Percentiles rank a stretch among this genome's conserved stretches.
phyloP scores from a whole-genome alignment of 2,113 vertebrate genomes.

The Tamias sibiricus region DNA sequence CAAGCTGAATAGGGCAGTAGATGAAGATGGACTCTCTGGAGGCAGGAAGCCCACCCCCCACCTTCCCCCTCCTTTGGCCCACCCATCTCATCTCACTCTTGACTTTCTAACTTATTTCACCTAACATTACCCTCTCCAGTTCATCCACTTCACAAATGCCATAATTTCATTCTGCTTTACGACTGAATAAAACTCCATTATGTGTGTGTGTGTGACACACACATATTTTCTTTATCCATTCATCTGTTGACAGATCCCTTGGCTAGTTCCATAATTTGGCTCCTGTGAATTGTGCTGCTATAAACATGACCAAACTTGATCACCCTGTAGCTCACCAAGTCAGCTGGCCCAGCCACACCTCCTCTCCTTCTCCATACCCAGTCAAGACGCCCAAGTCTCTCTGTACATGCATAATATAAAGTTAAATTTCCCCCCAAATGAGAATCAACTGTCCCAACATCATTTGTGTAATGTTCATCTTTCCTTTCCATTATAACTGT shows the following conservation, averaged over 20 bases:
- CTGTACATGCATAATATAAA: neutral
- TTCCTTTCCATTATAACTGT: neutral
- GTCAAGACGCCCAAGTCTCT: neutral
- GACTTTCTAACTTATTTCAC: no score
- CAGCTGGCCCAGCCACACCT: neutral
- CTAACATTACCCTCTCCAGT: no score
- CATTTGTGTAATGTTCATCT: neutral
- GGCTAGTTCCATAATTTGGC: no score
- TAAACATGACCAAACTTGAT: neutral
- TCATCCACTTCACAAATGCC: no score
- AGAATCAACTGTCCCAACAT: neutral
- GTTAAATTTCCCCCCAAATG: neutral
- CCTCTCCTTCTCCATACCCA: neutral
- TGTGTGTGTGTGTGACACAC: no score
- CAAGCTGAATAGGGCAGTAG: neutral
- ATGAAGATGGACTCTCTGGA: rapidly evolving
- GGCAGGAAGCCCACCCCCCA: neutral
- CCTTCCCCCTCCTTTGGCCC: neutral
- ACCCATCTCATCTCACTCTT: neutral
- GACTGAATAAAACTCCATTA: no score
- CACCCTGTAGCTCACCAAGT: neutral
- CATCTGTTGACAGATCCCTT: no score
- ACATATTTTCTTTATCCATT: no score
- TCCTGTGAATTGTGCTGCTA: neutral
- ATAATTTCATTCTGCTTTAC: no score